phyloP scores from a whole-genome alignment of 1,140 invertebrate species.

The Pseudomyrmex gracilis region DNA sequence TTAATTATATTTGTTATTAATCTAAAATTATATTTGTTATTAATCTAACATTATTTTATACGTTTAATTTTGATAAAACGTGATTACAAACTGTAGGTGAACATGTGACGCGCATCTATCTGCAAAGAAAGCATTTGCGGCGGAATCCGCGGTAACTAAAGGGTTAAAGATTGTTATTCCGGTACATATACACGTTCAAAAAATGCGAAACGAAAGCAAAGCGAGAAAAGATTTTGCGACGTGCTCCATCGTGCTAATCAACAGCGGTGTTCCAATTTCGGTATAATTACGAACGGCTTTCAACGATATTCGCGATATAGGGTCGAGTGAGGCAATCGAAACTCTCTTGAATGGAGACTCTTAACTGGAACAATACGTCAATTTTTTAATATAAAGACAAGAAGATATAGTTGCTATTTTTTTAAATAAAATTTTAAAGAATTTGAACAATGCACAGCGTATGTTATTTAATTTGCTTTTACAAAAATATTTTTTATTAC shows the following conservation, averaged over 20 bases:
- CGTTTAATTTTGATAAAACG: too few species aligned
- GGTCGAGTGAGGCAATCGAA: conserved; percentile 8
- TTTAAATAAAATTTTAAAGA: background rate
- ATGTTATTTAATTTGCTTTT: background rate
- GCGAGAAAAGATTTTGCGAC: background rate
- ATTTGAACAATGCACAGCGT: background rate
- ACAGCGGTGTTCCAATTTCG: conserved; percentile 18
- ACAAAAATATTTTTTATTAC: background rate
- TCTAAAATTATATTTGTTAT: too few species aligned
- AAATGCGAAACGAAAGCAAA: background rate
- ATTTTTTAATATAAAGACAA: background rate
- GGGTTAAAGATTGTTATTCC: conserved; percentile 48
- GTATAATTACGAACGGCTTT: background rate
- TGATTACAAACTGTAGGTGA: too few species aligned
- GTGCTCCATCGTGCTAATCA: background rate
- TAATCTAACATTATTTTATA: too few species aligned
- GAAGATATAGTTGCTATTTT: background rate
- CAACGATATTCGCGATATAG: background rate
- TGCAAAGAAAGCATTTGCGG: too few species aligned
- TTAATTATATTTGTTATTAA: too few species aligned
- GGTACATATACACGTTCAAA: background rate
- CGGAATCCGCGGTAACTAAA: too few species aligned
- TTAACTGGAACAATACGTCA: background rate
- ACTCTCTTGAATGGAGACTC: background rate
- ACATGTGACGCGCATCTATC: too few species aligned